phyloP scores from a whole-genome alignment of 2,797 vertebrate genomes.

The Pitangus sulphuratus region DNA sequence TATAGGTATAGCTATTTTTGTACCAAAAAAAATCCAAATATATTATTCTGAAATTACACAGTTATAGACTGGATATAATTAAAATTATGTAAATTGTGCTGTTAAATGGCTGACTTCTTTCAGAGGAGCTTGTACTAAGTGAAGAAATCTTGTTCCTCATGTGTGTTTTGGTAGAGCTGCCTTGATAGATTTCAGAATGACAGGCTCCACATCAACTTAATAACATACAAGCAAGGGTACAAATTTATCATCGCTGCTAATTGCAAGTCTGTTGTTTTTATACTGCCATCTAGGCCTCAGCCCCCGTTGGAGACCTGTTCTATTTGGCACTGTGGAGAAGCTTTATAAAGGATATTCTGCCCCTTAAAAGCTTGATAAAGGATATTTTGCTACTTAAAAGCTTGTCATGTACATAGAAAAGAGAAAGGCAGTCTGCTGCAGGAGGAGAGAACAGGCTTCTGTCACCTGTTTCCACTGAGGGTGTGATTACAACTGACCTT shows the following conservation, averaged over 20 bases:
- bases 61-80: not conserved
- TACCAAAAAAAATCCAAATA: not conserved
- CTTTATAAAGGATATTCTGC: not conserved
- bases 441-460: not conserved
- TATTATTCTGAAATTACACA: not conserved
- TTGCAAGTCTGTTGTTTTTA: conserved; percentile 52
- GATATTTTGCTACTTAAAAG: not conserved
- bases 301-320: conserved; percentile 18
- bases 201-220: conserved; percentile 19
- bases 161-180: not conserved
- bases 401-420: not conserved
- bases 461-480: not conserved
- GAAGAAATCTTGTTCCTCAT: not conserved
- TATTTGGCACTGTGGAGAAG: not conserved
- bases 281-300: not conserved
- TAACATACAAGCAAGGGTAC: not conserved
- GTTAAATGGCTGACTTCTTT: not conserved
- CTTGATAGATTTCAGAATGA: conserved; percentile 26
- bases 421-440: not conserved
- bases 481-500: not conserved
- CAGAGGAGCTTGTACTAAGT: not conserved
- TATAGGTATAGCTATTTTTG: not conserved
- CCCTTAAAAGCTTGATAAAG: not conserved
- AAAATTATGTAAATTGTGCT: not conserved
- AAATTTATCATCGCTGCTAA: conserved; percentile 33